Conservation (phyloP, 2,888 invertebrate genomes). For the Rhamnusium bicolor region DNA sequence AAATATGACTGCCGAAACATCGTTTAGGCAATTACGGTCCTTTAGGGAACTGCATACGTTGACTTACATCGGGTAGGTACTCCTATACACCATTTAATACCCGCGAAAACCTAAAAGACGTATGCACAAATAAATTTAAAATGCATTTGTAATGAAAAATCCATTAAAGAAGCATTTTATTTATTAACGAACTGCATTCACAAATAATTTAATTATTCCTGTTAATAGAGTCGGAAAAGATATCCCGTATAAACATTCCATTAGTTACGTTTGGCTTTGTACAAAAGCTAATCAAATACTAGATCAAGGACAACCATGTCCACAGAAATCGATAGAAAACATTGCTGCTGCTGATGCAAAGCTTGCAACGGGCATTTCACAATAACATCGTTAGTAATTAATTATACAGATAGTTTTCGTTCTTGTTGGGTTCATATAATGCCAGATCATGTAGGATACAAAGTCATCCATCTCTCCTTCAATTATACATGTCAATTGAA, state of each 20-base stretch:
- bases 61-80: no score
- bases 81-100: no score
- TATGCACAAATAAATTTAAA: no score
- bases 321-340: not conserved
- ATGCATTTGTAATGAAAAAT: not conserved
- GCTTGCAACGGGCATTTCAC: conserved; percentile 25
- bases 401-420: not conserved
- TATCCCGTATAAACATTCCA: conserved; percentile 23
- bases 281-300: conserved; percentile 30
- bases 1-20: no score
- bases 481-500: not conserved
- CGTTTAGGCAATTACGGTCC: no score
- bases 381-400: conserved; percentile 16
- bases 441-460: not conserved
- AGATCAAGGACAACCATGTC: conserved; percentile 22
- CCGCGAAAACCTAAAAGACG: no score
- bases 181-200: conserved; percentile 1
- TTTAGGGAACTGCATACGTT: no score
- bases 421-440: not conserved
- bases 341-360: conserved; percentile 10
- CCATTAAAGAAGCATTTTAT: not conserved
- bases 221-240: conserved; percentile 23
- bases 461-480: not conserved
- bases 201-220: conserved; percentile 12
- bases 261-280: conserved; percentile 23